phyloP scores from a whole-genome alignment of 2,113 vertebrate species.

The Strix uralensis region DNA sequence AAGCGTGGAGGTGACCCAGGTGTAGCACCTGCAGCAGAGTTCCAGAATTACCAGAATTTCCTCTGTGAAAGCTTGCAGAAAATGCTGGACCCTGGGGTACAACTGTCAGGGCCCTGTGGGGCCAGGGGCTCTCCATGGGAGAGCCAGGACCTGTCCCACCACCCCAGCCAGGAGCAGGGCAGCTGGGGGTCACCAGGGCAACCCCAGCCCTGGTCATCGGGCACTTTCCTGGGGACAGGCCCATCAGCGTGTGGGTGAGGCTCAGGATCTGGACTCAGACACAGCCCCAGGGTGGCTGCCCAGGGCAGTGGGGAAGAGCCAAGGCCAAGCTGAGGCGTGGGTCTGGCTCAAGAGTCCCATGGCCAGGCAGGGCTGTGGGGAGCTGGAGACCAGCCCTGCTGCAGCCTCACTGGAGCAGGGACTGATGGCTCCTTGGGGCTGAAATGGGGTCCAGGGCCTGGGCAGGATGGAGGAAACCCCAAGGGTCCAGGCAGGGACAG shows the following conservation, averaged over 20 bases:
- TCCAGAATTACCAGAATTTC: background rate
- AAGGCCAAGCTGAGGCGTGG: background rate
- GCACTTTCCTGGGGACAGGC: background rate
- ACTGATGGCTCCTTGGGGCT: accelerated
- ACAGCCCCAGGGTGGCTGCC: background rate
- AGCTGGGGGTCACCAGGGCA: accelerated
- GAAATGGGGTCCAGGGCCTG: background rate
- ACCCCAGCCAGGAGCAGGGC: background rate
- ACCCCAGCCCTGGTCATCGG: accelerated
- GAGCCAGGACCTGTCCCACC: background rate
- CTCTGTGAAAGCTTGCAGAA: background rate
- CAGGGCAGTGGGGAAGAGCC: background rate
- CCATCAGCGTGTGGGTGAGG: background rate
- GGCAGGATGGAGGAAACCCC: background rate
- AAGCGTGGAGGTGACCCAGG: background rate
- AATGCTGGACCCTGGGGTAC: background rate
- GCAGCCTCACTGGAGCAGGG: accelerated
- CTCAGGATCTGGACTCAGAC: background rate
- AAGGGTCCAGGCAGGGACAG: background rate
- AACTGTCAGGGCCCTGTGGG: no score
- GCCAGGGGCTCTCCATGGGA: background rate
- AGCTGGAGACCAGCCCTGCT: background rate
- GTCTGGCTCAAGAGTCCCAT: background rate
- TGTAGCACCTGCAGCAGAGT: background rate
- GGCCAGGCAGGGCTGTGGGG: background rate